A percentile compares a stretch with the other conserved stretches of the same genome.
Conservation (phyloP, 2,113 vertebrate species). For the Toxotes chatareus region DNA sequence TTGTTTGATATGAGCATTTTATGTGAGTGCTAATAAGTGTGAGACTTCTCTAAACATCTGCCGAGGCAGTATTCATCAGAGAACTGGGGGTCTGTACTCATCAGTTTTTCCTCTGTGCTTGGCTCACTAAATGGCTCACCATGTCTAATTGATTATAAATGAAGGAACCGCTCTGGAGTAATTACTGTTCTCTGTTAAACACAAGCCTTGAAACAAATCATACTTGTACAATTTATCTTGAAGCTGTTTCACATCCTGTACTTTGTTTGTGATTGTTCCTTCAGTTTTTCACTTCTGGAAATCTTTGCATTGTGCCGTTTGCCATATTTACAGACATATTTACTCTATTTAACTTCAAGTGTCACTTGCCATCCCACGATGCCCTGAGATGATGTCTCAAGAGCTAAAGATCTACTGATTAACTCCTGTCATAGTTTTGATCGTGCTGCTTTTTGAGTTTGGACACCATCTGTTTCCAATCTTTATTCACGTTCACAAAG, state of each 20-base stretch:
- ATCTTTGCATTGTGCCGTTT: constrained; percentile 8
- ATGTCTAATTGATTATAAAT: constrained; percentile 58
- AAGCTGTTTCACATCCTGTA: constrained; percentile 26
- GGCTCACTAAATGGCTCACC: constrained; percentile 34
- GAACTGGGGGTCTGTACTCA: neutral
- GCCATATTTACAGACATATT: constrained; percentile 14
- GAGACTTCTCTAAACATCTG: constrained; percentile 43
- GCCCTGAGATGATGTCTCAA: constrained; percentile 7
- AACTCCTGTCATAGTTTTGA: constrained; percentile 11
- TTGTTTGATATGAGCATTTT: constrained; percentile 6
- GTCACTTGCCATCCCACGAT: constrained; percentile 16
- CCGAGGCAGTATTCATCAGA: constrained; percentile 16
- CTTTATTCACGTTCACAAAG: constrained; percentile 36
- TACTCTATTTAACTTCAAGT: constrained; percentile 19
- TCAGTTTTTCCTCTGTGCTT: constrained; percentile 39
- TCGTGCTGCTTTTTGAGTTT: constrained; percentile 21
- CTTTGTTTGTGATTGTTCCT: constrained; percentile 10
- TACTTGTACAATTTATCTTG: constrained; percentile 29
- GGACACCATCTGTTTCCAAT: constrained; percentile 68
- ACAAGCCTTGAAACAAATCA: constrained; percentile 15
- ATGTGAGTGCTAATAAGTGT: neutral
- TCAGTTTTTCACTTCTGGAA: constrained; percentile 18
- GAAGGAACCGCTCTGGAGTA: constrained; percentile 31
- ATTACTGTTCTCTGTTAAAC: constrained; percentile 40
- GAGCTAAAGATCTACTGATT: constrained; percentile 16